These are phyloP conservation scores for Corythoichthys haematopterus DNA, from an alignment of 2,113 vertebrate genomes.

Conservation along the genomic window DNA sequence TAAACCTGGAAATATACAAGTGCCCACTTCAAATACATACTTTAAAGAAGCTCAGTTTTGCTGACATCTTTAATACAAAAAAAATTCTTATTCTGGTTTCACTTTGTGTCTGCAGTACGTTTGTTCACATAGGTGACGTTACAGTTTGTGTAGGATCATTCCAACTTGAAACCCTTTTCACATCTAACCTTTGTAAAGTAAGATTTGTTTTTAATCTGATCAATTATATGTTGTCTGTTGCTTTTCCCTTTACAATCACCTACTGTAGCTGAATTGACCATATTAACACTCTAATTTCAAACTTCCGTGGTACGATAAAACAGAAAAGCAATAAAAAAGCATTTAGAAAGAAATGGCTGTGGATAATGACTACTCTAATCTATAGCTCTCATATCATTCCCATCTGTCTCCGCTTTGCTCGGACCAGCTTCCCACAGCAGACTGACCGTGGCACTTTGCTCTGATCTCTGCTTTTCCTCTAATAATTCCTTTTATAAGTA, in stretches of 20 bases:
- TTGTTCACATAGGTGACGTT: no score
- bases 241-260: not conserved
- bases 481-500: not conserved
- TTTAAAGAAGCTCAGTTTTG: no score
- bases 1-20: no score
- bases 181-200: not conserved
- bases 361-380: slow-evolving; percentile 35
- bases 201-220: not conserved
- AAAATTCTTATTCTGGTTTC: no score
- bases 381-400: slow-evolving; percentile 31
- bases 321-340: slow-evolving; percentile 20
- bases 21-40: no score
- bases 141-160: no score
- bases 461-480: slow-evolving; percentile 29
- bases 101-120: no score
- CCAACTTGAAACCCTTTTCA: no score
- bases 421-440: slow-evolving; percentile 26
- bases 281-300: slow-evolving; percentile 13
- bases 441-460: slow-evolving; percentile 23
- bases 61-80: no score
- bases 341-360: slow-evolving; percentile 23
- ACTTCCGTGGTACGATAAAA: slow-evolving; percentile 22
- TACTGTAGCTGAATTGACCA: not conserved
- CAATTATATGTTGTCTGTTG: not conserved
- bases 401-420: slow-evolving; percentile 29